Percentiles rank a stretch among this genome's conserved stretches.
Evolutionary conservation across 2,113 vertebrate species (phyloP).

Genomic region (Cynoglossus semilaevis): DNA sequence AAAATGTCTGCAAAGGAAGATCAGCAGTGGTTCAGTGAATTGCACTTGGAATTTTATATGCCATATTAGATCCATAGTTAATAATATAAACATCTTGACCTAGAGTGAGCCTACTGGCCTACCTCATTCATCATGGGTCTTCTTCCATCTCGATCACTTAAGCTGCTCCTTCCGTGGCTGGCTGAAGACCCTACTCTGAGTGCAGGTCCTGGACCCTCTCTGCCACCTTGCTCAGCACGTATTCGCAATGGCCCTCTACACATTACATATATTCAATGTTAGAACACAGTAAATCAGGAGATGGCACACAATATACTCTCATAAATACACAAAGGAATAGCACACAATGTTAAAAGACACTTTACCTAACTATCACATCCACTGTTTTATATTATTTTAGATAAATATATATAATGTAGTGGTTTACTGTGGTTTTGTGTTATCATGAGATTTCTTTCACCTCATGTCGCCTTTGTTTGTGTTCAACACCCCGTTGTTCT

Average conservation of each 20-base stretch:
- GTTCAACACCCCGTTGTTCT: conserved; percentile 80
- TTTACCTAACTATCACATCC: too few relatives aligned
- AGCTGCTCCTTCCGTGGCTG: conserved; percentile 81
- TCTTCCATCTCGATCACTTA: conserved; percentile 81
- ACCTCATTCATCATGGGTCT: conserved; percentile 79
- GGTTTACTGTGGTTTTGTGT: too few relatives aligned
- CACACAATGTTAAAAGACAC: too few relatives aligned
- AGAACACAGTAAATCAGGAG: background rate
- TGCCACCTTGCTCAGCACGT: conserved; percentile 83
- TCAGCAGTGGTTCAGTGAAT: too few relatives aligned
- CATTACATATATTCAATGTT: conserved; percentile 1
- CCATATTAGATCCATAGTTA: too few relatives aligned
- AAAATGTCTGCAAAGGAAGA: conserved; percentile 77
- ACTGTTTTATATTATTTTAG: too few relatives aligned
- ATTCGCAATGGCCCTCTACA: conserved; percentile 71
- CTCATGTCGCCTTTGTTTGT: conserved; percentile 87
- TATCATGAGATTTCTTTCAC: conserved; percentile 76
- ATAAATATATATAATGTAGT: too few relatives aligned
- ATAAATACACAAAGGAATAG: too few relatives aligned
- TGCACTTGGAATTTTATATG: too few relatives aligned
- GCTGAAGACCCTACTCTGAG: conserved; percentile 82
- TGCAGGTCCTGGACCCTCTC: conserved; percentile 83
- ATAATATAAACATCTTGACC: too few relatives aligned
- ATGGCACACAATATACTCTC: too few relatives aligned
- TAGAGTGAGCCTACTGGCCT: conserved; percentile 69